These are phyloP conservation scores for Oceanodroma leucorhoa DNA, from an alignment of 2,797 vertebrate genomes.

Conservation along the genomic window DNA sequence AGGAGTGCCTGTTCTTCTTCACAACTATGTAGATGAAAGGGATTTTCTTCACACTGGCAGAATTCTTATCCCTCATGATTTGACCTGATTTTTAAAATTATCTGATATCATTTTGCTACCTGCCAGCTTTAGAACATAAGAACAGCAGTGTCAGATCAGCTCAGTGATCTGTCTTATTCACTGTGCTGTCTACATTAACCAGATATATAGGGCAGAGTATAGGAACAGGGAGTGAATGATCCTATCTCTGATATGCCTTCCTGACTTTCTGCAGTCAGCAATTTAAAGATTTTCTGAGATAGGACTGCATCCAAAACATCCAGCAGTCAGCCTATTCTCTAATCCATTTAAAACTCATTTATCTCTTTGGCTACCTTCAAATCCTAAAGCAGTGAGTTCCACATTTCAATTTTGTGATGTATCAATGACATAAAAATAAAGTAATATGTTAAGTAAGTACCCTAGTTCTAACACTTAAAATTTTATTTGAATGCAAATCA, in stretches of 20 bases:
- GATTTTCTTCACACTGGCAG: neutral
- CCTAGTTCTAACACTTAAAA: neutral
- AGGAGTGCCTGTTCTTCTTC: neutral
- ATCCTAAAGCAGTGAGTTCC: neutral
- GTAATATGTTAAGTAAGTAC: neutral
- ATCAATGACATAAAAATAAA: neutral
- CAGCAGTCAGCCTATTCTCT: neutral
- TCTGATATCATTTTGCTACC: neutral
- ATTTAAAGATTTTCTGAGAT: neutral
- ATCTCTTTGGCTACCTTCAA: neutral
- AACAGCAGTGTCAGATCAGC: neutral
- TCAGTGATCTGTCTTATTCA: neutral
- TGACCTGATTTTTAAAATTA: constrained; percentile 33
- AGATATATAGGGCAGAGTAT: neutral
- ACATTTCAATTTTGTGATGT: neutral
- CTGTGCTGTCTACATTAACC: neutral
- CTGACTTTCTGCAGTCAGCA: neutral
- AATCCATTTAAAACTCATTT: neutral
- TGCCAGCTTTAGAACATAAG: neutral
- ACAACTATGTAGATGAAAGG: neutral
- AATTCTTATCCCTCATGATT: neutral
- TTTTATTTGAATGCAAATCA: constrained; percentile 45
- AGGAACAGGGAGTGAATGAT: neutral
- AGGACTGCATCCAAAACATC: neutral
- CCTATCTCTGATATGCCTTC: neutral